Percentiles rank a stretch among this genome's conserved stretches.
Conservation (phyloP, 2,797 vertebrate genomes). For the Borostomias antarcticus region DNA sequence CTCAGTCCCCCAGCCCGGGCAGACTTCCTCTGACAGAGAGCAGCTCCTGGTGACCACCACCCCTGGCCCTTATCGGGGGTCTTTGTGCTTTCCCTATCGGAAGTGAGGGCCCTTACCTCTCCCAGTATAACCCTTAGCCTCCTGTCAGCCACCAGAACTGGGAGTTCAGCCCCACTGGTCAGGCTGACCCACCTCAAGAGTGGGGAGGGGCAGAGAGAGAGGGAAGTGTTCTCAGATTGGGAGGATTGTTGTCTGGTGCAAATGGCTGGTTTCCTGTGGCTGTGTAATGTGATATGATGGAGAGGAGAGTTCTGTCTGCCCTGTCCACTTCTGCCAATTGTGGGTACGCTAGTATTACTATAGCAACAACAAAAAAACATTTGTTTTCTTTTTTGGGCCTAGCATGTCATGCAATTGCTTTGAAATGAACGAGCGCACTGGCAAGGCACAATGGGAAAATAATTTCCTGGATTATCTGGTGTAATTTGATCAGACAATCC, state of each 20-base stretch:
- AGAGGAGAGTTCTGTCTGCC: slow-evolving; percentile 20
- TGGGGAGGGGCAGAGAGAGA: not conserved
- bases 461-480: slow-evolving; percentile 2
- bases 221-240: slow-evolving; percentile 30
- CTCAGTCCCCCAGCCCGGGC: slow-evolving; percentile 2
- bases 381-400: no score
- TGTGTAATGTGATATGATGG: slow-evolving; percentile 23
- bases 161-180: not conserved
- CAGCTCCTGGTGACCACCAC: not conserved
- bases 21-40: slow-evolving; percentile 31
- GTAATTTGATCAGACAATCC: slow-evolving; percentile 17
- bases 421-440: not conserved
- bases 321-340: not conserved
- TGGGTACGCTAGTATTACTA: no score
- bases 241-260: slow-evolving; percentile 42
- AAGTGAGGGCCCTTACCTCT: slow-evolving; percentile 17
- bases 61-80: slow-evolving; percentile 35
- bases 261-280: slow-evolving; percentile 39
- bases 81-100: slow-evolving; percentile 43
- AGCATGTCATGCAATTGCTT: slow-evolving; percentile 1
- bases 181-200: not conserved
- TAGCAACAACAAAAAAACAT: slow-evolving; percentile 3
- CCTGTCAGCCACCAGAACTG: slow-evolving; percentile 3
- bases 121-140: slow-evolving; percentile 5
- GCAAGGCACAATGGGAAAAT: not conserved